These are phyloP conservation scores for Engraulis encrasicolus DNA, from an alignment of 2,113 vertebrate genomes.

Conservation along the genomic window DNA sequence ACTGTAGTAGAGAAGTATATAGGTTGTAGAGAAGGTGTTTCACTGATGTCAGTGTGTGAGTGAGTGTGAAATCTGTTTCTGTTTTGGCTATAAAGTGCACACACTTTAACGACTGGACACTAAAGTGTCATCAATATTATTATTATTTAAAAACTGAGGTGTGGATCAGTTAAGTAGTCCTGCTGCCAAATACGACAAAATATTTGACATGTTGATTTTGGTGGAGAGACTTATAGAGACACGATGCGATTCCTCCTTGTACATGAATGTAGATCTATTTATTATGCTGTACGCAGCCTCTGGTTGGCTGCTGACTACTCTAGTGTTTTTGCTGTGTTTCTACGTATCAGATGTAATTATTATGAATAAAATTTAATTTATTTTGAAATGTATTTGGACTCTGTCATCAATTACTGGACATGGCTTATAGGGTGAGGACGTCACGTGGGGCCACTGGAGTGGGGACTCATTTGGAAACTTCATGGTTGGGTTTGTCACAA, in stretches of 20 bases:
- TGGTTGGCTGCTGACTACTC: slow-evolving; percentile 60
- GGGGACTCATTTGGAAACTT: background rate
- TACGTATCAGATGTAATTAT: slow-evolving; percentile 51
- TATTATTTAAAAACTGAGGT: slow-evolving; percentile 19
- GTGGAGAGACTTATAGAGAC: background rate
- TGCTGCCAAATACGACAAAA: slow-evolving; percentile 10
- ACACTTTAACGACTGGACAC: slow-evolving; percentile 9
- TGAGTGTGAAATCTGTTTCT: background rate
- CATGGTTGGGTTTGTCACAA: slow-evolving; percentile 7
- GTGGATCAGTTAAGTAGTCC: background rate
- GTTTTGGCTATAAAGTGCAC: background rate
- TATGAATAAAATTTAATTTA: slow-evolving; percentile 64
- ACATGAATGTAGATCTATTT: slow-evolving; percentile 59
- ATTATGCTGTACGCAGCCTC: slow-evolving; percentile 66
- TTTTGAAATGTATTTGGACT: slow-evolving; percentile 19
- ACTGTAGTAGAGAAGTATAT: too few relatives aligned
- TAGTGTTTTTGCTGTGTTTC: slow-evolving; percentile 59
- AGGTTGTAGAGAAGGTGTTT: too few relatives aligned
- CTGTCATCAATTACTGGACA: background rate
- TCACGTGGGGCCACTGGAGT: too few relatives aligned
- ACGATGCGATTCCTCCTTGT: background rate
- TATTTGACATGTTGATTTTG: background rate
- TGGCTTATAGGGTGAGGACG: too few relatives aligned
- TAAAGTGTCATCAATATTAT: slow-evolving; percentile 15
- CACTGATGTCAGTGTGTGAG: slow-evolving; percentile 5